Evolutionary conservation across 2,797 vertebrate genomes (phyloP).

Genomic region (Myotis planiceps): DNA sequence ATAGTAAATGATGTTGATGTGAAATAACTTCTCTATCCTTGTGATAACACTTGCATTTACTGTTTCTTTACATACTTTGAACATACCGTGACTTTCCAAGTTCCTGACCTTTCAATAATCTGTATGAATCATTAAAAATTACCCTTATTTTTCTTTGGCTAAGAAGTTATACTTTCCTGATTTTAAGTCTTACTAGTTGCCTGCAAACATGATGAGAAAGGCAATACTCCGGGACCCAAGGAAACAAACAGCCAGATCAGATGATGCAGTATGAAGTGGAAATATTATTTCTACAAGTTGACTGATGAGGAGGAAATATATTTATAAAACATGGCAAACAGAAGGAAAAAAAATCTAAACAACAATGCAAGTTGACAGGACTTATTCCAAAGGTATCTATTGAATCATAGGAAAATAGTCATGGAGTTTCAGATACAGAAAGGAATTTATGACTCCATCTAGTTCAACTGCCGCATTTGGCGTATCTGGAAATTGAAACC

Average conservation of each 20-base stretch:
- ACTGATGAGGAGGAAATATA: not conserved
- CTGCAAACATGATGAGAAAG: not conserved
- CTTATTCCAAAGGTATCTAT: not conserved
- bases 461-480: not conserved
- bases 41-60: not conserved
- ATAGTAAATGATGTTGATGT: not conserved
- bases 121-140: not conserved
- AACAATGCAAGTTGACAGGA: not conserved
- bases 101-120: not conserved
- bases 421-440: not conserved
- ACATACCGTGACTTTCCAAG: not conserved
- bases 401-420: not conserved
- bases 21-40: slow-evolving; percentile 5
- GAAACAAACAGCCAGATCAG: not conserved
- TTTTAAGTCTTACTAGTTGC: not conserved
- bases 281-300: not conserved
- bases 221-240: not conserved
- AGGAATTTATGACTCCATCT: not conserved
- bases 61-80: not conserved
- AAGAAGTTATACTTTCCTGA: not conserved
- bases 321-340: not conserved
- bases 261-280: not conserved
- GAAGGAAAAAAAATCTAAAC: not conserved
- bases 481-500: not conserved
- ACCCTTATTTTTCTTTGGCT: not conserved